phyloP scores from a whole-genome alignment of 2,113 vertebrate genomes.

The Strix uralensis region DNA sequence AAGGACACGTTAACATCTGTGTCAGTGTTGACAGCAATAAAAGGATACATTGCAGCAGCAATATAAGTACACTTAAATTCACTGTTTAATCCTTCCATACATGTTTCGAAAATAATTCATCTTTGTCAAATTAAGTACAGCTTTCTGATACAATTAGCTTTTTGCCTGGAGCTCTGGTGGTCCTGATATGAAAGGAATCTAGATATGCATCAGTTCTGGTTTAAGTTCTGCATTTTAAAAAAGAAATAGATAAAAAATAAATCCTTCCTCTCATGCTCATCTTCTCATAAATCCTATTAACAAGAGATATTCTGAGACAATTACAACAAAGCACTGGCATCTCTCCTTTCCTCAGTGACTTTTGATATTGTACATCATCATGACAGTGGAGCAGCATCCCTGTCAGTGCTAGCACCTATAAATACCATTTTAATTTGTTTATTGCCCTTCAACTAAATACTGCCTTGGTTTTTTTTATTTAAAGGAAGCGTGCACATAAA shows the following conservation, averaged over 20 bases:
- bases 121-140: background rate
- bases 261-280: background rate
- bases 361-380: background rate
- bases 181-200: background rate
- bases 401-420: background rate
- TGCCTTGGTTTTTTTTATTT: background rate
- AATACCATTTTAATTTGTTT: background rate
- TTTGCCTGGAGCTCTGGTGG: background rate
- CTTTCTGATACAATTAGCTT: background rate
- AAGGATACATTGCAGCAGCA: background rate
- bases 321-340: background rate
- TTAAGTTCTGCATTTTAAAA: background rate
- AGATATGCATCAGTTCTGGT: background rate
- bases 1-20: background rate
- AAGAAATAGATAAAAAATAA: background rate
- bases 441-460: background rate
- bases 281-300: slow-evolving; percentile 10
- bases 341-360: background rate
- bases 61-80: background rate
- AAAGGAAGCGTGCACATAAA: background rate
- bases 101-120: background rate
- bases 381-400: background rate
- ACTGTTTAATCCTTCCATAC: background rate
- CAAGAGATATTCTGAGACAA: background rate
- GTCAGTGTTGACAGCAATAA: background rate